phyloP scores from a whole-genome alignment of 2,888 invertebrate genomes.

The Germaria angustata region DNA sequence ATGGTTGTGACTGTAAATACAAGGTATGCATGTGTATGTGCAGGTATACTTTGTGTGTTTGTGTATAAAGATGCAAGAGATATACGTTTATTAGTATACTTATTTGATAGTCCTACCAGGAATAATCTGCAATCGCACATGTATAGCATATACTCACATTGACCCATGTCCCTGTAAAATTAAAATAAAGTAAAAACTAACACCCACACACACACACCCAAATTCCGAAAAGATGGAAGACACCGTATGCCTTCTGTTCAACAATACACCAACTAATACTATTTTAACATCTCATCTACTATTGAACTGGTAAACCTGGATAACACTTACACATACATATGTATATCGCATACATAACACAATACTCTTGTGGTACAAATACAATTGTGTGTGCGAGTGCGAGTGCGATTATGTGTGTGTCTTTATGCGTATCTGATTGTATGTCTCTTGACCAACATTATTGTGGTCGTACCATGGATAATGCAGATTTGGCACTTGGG shows the following conservation, averaged over 20 bases:
- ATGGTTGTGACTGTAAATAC: not conserved
- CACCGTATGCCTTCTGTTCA: constrained; percentile 22
- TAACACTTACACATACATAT: not conserved
- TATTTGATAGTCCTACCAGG: constrained; percentile 57
- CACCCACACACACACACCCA: constrained; percentile 11
- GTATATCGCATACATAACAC: not conserved
- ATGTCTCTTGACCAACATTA: constrained; percentile 61
- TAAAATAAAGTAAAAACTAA: constrained; percentile 23
- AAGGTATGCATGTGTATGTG: not conserved
- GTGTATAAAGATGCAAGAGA: constrained; percentile 55
- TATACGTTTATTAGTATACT: constrained; percentile 64
- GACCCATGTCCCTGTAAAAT: constrained; percentile 4
- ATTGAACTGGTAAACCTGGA: constrained; percentile 51
- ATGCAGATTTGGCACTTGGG: constrained; percentile 67
- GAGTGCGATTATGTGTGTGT: not conserved
- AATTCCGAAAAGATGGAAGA: not conserved
- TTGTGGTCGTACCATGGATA: constrained; percentile 60
- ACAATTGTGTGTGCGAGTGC: not conserved
- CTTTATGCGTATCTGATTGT: constrained; percentile 42
- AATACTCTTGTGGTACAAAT: constrained; percentile 30
- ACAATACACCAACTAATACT: not conserved
- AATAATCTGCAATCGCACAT: constrained; percentile 38
- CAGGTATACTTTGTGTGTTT: not conserved
- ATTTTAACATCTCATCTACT: constrained; percentile 28
- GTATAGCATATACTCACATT: not conserved